These are phyloP conservation scores for Trichogramma evanescens DNA, from an alignment of 2,888 invertebrate genomes.

Conservation along the genomic window DNA sequence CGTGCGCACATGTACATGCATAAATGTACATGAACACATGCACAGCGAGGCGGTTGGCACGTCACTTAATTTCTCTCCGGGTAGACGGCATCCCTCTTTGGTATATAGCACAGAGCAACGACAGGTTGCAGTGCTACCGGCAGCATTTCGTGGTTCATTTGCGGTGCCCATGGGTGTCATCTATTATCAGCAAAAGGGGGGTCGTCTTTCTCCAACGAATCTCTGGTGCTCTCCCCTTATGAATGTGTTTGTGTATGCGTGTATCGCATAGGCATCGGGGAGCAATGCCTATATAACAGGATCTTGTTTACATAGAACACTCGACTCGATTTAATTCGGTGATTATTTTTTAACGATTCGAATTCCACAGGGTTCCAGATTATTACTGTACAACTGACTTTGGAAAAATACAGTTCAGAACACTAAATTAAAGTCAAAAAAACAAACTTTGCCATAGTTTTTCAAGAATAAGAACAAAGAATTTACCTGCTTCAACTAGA, in stretches of 20 bases:
- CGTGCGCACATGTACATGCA: too few relatives aligned
- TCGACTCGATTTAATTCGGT: constrained; percentile 45
- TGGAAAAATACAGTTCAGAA: too few relatives aligned
- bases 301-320: constrained; percentile 5
- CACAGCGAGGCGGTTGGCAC: not conserved
- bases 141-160: constrained; percentile 49
- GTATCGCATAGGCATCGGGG: too few relatives aligned
- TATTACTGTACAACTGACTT: too few relatives aligned
- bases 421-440: too few relatives aligned
- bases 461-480: too few relatives aligned
- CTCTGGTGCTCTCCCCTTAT: too few relatives aligned
- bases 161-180: constrained; percentile 48
- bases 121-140: constrained; percentile 43
- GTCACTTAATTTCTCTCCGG: not conserved
- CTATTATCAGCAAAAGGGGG: constrained; percentile 40
- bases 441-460: too few relatives aligned
- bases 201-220: constrained; percentile 14
- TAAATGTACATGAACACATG: too few relatives aligned
- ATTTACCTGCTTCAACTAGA: too few relatives aligned
- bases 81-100: constrained; percentile 21
- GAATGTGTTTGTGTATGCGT: too few relatives aligned
- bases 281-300: too few relatives aligned
- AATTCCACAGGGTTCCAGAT: constrained; percentile 13
- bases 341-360: constrained; percentile 47
- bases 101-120: constrained; percentile 41